Percentiles rank a stretch among this genome's conserved stretches.
Evolutionary conservation across 2,797 vertebrate genomes (phyloP).

Genomic region (Sebastes nivosus): DNA sequence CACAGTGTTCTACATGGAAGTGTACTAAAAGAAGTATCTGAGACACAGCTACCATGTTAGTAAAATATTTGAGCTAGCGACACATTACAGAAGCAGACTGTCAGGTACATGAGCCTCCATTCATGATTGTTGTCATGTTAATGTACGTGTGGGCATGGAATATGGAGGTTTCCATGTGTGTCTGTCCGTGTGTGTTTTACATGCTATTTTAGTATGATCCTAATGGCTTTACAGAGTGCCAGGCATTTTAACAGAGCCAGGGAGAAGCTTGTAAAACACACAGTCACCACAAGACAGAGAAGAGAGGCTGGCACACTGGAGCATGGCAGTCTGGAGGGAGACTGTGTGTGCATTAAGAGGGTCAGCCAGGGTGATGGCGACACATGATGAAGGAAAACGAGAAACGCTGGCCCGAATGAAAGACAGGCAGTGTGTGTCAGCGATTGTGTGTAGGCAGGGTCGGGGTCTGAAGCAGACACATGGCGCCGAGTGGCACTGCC

Average conservation of each 20-base stretch:
- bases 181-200: conserved; percentile 65
- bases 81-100: not conserved
- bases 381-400: conserved; percentile 72
- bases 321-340: conserved; percentile 62
- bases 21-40: too few species aligned
- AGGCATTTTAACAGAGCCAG: conserved; percentile 77
- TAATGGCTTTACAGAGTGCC: conserved; percentile 78
- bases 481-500: conserved; percentile 64
- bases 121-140: conserved; percentile 7
- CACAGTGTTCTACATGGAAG: too few species aligned
- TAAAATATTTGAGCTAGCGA: not conserved
- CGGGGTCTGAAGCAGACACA: conserved; percentile 49
- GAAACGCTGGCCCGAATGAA: conserved; percentile 59
- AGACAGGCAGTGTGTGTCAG: conserved; percentile 62
- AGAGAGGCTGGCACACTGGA: conserved; percentile 63
- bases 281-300: conserved; percentile 70
- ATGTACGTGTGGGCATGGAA: conserved; percentile 15
- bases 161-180: conserved; percentile 11
- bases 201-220: conserved; percentile 72
- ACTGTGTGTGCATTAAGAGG: conserved; percentile 52
- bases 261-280: conserved; percentile 73
- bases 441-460: conserved; percentile 61
- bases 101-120: conserved; percentile 12
- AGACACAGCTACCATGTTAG: not conserved
- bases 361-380: conserved; percentile 71